Conservation (phyloP, 1,140 invertebrate species). For the Drosophila tristis region DNA sequence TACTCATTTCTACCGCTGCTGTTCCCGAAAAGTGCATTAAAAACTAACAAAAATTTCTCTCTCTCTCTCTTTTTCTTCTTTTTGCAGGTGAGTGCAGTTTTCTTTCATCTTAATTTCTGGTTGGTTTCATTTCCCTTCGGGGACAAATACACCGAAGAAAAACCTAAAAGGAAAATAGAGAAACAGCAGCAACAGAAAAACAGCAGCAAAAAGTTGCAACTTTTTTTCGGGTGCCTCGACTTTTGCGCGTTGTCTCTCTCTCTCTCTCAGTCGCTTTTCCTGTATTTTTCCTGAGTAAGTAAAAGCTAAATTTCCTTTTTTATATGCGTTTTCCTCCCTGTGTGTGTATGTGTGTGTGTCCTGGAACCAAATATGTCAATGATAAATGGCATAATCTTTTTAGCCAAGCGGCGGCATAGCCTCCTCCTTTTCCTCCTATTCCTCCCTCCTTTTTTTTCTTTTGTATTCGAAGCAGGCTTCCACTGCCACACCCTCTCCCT, state of each 20-base stretch:
- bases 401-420: conserved; percentile 31
- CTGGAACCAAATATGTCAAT: conserved; percentile 63
- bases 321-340: conserved; percentile 36
- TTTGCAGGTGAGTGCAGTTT: conserved; percentile 71
- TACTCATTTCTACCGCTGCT: conserved; percentile 1
- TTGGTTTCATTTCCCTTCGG: conserved; percentile 41
- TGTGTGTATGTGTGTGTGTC: background rate
- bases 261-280: background rate
- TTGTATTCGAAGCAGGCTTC: background rate
- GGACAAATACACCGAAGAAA: background rate
- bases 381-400: conserved; percentile 69
- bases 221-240: conserved; percentile 21
- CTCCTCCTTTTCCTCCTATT: background rate
- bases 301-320: conserved; percentile 41
- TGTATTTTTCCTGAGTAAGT: conserved; percentile 33
- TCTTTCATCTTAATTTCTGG: conserved; percentile 44
- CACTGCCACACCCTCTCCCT: background rate
- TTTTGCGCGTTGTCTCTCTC: conserved; percentile 19
- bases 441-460: background rate
- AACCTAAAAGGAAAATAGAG: conserved; percentile 2
- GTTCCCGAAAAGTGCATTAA: conserved; percentile 33
- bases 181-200: conserved; percentile 3
- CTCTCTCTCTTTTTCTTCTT: conserved; percentile 26
- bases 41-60: conserved; percentile 31
- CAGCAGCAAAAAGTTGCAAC: conserved; percentile 25